Evolutionary conservation across 2,888 invertebrate genomes (phyloP).

Genomic region (Drosophila nr. perissopoda): DNA sequence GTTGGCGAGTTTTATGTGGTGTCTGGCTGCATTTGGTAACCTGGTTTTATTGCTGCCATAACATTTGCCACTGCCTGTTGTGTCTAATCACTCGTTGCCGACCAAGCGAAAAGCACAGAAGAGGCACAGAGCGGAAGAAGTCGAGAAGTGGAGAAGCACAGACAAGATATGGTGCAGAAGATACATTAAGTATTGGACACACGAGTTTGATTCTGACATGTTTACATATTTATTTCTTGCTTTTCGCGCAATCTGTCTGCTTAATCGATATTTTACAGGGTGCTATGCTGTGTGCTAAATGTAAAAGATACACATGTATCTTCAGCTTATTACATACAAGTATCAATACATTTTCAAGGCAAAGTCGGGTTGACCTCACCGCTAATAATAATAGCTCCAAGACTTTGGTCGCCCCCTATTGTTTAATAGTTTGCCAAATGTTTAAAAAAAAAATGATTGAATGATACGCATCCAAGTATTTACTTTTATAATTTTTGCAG

Average conservation of each 20-base stretch:
- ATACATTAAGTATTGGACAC: slow-evolving; percentile 76
- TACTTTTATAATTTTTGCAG: slow-evolving; percentile 38
- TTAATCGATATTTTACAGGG: slow-evolving; percentile 74
- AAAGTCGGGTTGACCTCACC: slow-evolving; percentile 51
- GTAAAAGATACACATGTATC: slow-evolving; percentile 45
- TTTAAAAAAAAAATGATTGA: slow-evolving; percentile 53
- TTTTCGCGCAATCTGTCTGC: slow-evolving; percentile 37
- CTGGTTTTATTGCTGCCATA: slow-evolving; percentile 78
- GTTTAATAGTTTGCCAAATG: slow-evolving; percentile 26
- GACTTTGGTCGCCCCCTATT: slow-evolving; percentile 32
- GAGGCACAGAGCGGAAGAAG: slow-evolving; percentile 3
- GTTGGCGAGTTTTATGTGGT: slow-evolving; percentile 59
- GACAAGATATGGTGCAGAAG: slow-evolving; percentile 64
- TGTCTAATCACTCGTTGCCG: slow-evolving; percentile 67
- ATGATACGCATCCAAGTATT: slow-evolving; percentile 51
- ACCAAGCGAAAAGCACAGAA: slow-evolving; percentile 19
- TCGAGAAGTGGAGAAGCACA: slow-evolving; percentile 12
- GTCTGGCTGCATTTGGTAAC: slow-evolving; percentile 78
- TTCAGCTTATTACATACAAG: slow-evolving; percentile 38
- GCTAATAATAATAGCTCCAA: slow-evolving; percentile 15
- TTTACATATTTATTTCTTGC: slow-evolving; percentile 58
- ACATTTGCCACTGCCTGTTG: slow-evolving; percentile 67
- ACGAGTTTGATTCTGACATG: slow-evolving; percentile 68
- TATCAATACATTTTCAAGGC: slow-evolving; percentile 15
- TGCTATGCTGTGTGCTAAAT: slow-evolving; percentile 30